A percentile compares a stretch with the other conserved stretches of the same genome.
phyloP scores from a whole-genome alignment of 2,113 vertebrate genomes.

The Carassius gibelio region DNA sequence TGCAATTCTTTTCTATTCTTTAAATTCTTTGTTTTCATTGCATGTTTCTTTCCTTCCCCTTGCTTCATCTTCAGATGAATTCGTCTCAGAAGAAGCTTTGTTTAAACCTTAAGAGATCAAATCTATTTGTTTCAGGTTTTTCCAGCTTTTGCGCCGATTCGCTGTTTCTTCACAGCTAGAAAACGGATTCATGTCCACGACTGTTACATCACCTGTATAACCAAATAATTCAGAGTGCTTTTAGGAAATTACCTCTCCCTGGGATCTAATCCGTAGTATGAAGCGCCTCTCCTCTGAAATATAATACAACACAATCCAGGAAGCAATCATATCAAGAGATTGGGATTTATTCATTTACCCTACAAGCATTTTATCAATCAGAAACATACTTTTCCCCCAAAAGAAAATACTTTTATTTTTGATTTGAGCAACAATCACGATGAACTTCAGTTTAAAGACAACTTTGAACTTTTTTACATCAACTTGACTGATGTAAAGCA shows the following conservation, averaged over 20 bases:
- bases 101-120: conserved; percentile 75
- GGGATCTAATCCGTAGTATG: conserved; percentile 56
- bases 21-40: conserved; percentile 66
- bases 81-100: conserved; percentile 74
- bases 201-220: conserved; percentile 68
- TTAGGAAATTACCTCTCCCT: conserved; percentile 71
- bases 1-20: conserved; percentile 74
- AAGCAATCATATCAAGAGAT: conserved; percentile 58
- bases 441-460: conserved; percentile 39
- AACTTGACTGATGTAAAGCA: conserved; percentile 53
- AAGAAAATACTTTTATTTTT: conserved; percentile 27
- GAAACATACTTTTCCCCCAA: conserved; percentile 16
- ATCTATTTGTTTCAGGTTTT: conserved; percentile 61
- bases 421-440: conserved; percentile 20
- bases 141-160: conserved; percentile 72
- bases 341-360: conserved; percentile 20
- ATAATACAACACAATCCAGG: conserved; percentile 49
- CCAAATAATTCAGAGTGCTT: conserved; percentile 73
- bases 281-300: conserved; percentile 43
- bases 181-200: conserved; percentile 66
- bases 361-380: conserved; percentile 29
- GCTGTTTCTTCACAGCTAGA: conserved; percentile 67
- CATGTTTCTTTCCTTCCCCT: conserved; percentile 69
- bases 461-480: conserved; percentile 20
- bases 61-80: conserved; percentile 62